Evolutionary conservation across 2,113 vertebrate species (phyloP).

Genomic region (Mobula birostris): DNA sequence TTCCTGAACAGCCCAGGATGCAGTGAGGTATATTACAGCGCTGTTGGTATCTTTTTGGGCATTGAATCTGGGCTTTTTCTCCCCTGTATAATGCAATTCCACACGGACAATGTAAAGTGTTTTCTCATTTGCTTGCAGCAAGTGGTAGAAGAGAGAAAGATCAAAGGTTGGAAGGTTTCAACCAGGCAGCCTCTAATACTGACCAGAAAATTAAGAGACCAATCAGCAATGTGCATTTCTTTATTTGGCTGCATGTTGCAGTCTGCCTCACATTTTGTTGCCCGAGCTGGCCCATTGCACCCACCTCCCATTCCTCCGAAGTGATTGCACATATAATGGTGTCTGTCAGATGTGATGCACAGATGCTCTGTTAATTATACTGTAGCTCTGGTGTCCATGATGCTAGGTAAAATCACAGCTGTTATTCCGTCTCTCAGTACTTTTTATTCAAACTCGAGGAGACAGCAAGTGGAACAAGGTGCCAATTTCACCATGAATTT

Average conservation of each 20-base stretch:
- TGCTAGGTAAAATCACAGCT: constrained; percentile 25
- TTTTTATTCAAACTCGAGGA: constrained; percentile 28
- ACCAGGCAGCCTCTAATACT: not conserved
- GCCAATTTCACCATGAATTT: constrained; percentile 41
- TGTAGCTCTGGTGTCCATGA: not conserved
- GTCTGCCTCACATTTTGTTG: not conserved
- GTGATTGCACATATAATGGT: not conserved
- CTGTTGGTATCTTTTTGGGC: not conserved
- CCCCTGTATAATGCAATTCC: not conserved
- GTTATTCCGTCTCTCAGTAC: not conserved
- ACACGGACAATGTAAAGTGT: not conserved
- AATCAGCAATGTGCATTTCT: not conserved
- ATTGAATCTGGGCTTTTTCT: not conserved
- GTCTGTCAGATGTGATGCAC: not conserved
- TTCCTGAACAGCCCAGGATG: not conserved
- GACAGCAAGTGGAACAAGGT: constrained; percentile 37
- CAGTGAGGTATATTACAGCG: not conserved
- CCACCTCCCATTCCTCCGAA: too few species aligned
- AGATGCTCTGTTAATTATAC: constrained; percentile 26
- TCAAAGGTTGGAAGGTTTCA: not conserved
- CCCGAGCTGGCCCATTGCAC: constrained; percentile 1
- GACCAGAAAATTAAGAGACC: not conserved
- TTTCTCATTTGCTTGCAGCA: too few species aligned
- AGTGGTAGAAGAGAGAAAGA: not conserved
- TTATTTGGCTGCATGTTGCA: not conserved